These are phyloP conservation scores for Bombus turneri DNA, from an alignment of 1,140 invertebrate genomes.

Conservation along the genomic window DNA sequence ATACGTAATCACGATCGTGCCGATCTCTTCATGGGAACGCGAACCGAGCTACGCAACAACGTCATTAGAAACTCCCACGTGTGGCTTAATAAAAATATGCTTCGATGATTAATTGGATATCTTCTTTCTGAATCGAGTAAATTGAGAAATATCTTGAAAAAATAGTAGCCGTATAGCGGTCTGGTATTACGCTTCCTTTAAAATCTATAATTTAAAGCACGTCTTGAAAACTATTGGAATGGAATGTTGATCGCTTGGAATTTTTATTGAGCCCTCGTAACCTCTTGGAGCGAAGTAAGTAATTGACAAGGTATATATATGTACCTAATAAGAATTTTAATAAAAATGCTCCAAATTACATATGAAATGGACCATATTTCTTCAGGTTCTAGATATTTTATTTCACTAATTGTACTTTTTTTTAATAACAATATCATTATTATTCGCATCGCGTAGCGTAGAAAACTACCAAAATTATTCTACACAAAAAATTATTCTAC, in stretches of 20 bases:
- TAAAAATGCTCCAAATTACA: no score
- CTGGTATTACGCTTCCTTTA: not conserved
- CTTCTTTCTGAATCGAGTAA: slow-evolving; percentile 2
- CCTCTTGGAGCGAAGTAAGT: no score
- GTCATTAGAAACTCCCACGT: slow-evolving; percentile 49
- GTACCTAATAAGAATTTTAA: no score
- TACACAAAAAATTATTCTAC: no score
- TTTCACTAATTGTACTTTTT: no score
- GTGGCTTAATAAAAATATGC: slow-evolving; percentile 24
- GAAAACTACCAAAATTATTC: no score
- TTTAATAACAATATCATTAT: no score
- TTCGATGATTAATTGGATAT: slow-evolving; percentile 46
- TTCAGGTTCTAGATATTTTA: no score
- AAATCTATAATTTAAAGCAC: slow-evolving; percentile 2
- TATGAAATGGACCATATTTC: no score
- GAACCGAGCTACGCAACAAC: slow-evolving; percentile 55
- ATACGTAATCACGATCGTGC: slow-evolving; percentile 71
- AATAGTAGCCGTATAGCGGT: not conserved
- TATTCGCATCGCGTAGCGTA: no score
- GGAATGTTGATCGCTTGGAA: not conserved
- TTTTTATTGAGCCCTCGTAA: no score
- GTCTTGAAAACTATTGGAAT: not conserved
- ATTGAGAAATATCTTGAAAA: slow-evolving; percentile 43
- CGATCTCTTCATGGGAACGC: slow-evolving; percentile 72
- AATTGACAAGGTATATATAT: no score